Evolutionary conservation across 2,888 invertebrate genomes (phyloP).

Genomic region (Diploptera punctata): DNA sequence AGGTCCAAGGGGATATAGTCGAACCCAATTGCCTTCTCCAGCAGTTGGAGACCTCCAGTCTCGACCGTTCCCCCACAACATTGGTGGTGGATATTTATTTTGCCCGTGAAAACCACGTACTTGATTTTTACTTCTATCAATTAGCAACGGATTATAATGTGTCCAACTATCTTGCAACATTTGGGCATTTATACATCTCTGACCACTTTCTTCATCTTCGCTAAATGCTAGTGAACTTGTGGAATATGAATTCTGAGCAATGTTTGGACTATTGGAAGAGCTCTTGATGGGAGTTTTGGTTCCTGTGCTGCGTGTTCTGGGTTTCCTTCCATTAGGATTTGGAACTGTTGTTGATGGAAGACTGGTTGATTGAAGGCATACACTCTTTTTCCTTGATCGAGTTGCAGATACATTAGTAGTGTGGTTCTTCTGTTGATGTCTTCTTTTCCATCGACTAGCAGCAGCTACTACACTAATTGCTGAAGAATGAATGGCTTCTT

Average conservation of each 20-base stretch:
- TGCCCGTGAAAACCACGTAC: constrained; percentile 1
- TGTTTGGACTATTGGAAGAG: background rate
- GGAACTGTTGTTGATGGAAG: background rate
- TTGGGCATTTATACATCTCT: background rate
- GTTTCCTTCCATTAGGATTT: background rate
- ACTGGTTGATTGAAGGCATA: background rate
- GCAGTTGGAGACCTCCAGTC: constrained; percentile 70
- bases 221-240: background rate
- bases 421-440: constrained; percentile 29
- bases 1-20: constrained; percentile 69
- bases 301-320: background rate
- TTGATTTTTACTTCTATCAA: background rate
- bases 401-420: background rate
- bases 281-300: background rate
- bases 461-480: constrained; percentile 25
- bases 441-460: constrained; percentile 31
- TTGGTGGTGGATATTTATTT: background rate
- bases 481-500: background rate
- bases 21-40: constrained; percentile 76
- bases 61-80: constrained; percentile 74
- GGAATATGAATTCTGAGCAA: background rate
- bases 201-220: constrained; percentile 7
- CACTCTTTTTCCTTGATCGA: constrained; percentile 31
- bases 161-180: constrained; percentile 3
- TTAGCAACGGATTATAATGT: background rate